Base-by-base conservation (phyloP, 2,113 vertebrate species). In the Alexandromys fortis region DNA sequence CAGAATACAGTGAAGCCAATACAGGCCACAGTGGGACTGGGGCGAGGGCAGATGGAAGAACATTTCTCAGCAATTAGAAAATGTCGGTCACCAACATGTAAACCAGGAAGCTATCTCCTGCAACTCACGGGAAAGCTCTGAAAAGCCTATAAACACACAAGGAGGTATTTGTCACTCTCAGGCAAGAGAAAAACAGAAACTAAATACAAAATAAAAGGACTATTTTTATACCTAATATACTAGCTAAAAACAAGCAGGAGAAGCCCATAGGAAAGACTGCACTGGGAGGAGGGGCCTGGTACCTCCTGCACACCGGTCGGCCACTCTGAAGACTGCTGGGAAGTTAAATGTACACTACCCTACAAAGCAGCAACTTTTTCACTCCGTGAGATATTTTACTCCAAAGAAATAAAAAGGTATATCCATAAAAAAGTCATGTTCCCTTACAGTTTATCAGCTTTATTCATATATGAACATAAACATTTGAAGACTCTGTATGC, bases 201-300 rank as follows among this genome's bases (percentile, higher is more conserved):
- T 17, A 72, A 94, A 94, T 58, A 83, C n/a, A 79, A 90, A 86
- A 42, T 81, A 87, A 79, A 92, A 45, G 16, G 58, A 86, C 33
- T 55, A 68, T 9, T 38, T 38, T 89, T 88, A 79, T 12, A 70
- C 24, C 19, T 35, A 89, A 13, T 24, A 79, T 2, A 11, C 42
- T 6, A 55, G 70, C 83, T 87, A 82, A 88, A 92, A 79, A 81
- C 28, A 91, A 85, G 38, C 14, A 86, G 24, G 28, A 63, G 90
- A 73, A 68, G 7, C 12, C 49, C 68, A 76, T 12, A 63, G 79
- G 13, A 65, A 82, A 75, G 17, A 65, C 16, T 45, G 89, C 45
- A 49, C 3, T 85, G 38, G 24, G 13, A 78, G 55, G 17, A 73
- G 70, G 3, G 68, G 68, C 7, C n/a, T 21, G 55, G 49, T n/a